Evolutionary conservation across 2,888 invertebrate genomes (phyloP).

Genomic region (Cheilosia variabilis): DNA sequence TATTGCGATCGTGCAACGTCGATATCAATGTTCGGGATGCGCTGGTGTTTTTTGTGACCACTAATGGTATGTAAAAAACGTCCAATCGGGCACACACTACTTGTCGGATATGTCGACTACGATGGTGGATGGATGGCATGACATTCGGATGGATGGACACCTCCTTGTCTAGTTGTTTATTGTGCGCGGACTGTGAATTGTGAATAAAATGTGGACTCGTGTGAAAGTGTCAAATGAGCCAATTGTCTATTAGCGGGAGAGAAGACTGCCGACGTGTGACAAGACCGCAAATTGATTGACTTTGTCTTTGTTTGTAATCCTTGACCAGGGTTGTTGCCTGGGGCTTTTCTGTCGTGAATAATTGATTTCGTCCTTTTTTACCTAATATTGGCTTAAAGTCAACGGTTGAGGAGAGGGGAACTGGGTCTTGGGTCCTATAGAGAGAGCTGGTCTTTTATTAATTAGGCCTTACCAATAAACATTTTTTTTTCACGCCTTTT

Average conservation of each 20-base stretch:
- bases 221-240: conserved; percentile 58
- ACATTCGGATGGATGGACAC: conserved; percentile 36
- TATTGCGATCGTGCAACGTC: conserved; percentile 42
- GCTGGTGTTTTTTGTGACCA: conserved; percentile 20
- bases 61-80: conserved; percentile 54
- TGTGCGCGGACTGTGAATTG: conserved; percentile 22
- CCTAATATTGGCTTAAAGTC: not conserved
- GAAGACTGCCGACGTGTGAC: conserved; percentile 40
- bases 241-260: conserved; percentile 52
- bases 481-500: no score
- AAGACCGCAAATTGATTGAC: conserved; percentile 40
- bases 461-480: no score
- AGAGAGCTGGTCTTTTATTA: no score
- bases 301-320: conserved; percentile 32
- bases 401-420: no score
- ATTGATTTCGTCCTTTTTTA: not conserved
- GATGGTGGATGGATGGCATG: conserved; percentile 41
- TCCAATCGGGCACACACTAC: conserved; percentile 32
- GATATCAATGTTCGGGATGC: conserved; percentile 10
- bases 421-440: no score
- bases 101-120: conserved; percentile 67
- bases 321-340: not conserved
- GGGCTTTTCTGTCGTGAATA: not conserved
- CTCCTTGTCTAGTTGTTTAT: conserved; percentile 42
- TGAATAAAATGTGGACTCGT: conserved; percentile 53